These are phyloP conservation scores for Uloborus plumipes DNA, from an alignment of 2,888 invertebrate species.

Conservation along the genomic window DNA sequence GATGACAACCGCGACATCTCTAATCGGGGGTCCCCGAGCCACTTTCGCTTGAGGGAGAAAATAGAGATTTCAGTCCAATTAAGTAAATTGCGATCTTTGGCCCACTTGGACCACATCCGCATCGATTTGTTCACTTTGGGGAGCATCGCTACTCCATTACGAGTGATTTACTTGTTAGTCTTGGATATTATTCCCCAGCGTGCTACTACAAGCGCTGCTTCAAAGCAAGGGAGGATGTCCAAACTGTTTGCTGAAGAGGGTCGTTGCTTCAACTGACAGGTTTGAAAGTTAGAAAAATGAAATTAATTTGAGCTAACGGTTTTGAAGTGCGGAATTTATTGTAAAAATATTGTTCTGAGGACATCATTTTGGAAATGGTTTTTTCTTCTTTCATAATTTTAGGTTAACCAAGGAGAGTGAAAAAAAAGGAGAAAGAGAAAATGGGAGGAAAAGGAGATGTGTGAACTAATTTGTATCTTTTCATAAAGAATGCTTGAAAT, in stretches of 20 bases:
- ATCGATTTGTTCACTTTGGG: neutral
- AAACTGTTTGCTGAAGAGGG: neutral
- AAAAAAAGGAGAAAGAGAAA: too few species aligned
- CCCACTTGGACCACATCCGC: neutral
- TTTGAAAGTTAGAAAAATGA: too few species aligned
- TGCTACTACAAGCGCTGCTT: neutral
- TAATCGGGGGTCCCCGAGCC: neutral
- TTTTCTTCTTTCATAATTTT: too few species aligned
- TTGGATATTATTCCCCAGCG: constrained; percentile 20
- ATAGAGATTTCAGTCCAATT: constrained; percentile 8
- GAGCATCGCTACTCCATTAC: constrained; percentile 16
- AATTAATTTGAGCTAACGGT: too few species aligned
- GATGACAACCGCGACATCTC: neutral
- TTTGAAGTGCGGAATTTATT: too few species aligned
- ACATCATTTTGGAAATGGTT: too few species aligned
- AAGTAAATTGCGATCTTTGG: constrained; percentile 32
- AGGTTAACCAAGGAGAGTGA: too few species aligned
- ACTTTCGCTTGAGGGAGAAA: neutral
- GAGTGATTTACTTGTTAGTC: constrained; percentile 18
- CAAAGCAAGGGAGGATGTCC: constrained; percentile 1
- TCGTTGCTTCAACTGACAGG: too few species aligned
- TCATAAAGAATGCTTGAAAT: too few species aligned
- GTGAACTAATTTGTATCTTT: too few species aligned
- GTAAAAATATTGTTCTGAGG: too few species aligned
- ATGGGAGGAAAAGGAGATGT: too few species aligned